Evolutionary conservation across 2,797 vertebrate genomes (phyloP).

Genomic region (Tiaroga cobitis): DNA sequence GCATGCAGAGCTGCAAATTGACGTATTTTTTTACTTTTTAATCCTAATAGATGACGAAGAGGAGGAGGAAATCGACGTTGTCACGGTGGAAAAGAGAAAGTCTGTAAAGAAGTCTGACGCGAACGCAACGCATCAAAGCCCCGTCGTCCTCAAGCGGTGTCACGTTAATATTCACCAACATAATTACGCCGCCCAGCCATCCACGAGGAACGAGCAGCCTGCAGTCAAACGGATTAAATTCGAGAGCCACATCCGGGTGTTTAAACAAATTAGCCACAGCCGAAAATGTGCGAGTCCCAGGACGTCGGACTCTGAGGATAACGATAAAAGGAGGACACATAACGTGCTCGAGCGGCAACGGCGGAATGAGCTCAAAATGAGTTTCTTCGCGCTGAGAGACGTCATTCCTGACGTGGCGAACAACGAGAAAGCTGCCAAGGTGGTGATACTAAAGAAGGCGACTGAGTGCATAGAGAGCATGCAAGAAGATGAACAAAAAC

Average conservation of each 20-base stretch:
- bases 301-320: slow-evolving; percentile 84
- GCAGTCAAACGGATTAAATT: slow-evolving; percentile 82
- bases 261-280: slow-evolving; percentile 84
- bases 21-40: background rate
- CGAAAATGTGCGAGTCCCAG: slow-evolving; percentile 84
- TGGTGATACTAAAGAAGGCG: slow-evolving; percentile 90
- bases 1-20: background rate
- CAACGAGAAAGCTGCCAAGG: slow-evolving; percentile 89
- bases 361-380: slow-evolving; percentile 88
- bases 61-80: slow-evolving; percentile 85
- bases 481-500: slow-evolving; percentile 82
- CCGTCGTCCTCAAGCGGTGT: slow-evolving; percentile 87
- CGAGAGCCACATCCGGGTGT: slow-evolving; percentile 76
- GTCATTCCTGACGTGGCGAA: slow-evolving; percentile 87
- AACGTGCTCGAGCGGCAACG: slow-evolving; percentile 93
- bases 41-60: slow-evolving; percentile 60
- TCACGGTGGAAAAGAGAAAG: slow-evolving; percentile 84
- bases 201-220: slow-evolving; percentile 77
- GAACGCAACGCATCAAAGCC: slow-evolving; percentile 76
- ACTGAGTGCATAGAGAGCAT: slow-evolving; percentile 81
- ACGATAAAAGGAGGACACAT: slow-evolving; percentile 88
- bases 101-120: slow-evolving; percentile 70
- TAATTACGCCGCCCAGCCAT: slow-evolving; percentile 89
- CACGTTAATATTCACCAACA: slow-evolving; percentile 90
- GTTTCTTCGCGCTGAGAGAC: slow-evolving; percentile 87